Conservation (phyloP, 2,113 vertebrate species). For the Rhabdornis inornatus region DNA sequence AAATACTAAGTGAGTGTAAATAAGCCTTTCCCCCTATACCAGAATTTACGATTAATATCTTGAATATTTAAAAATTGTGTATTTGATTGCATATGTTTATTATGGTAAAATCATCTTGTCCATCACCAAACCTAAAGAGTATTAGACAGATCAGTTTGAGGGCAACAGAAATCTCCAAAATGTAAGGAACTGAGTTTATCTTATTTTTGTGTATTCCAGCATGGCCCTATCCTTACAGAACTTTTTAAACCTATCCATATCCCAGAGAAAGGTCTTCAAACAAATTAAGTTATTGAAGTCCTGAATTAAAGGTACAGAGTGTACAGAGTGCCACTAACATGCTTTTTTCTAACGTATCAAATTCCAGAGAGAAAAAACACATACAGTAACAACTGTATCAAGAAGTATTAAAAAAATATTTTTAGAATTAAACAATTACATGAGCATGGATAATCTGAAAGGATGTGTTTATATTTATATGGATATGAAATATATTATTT, state of each 20-base stretch:
- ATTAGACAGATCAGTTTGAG: not conserved
- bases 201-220: not conserved
- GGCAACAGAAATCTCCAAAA: not conserved
- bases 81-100: not conserved
- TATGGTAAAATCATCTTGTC: not conserved
- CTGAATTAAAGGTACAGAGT: not conserved
- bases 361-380: not conserved
- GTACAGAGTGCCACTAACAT: not conserved
- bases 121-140: not conserved
- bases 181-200: not conserved
- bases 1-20: not conserved
- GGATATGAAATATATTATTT: not conserved
- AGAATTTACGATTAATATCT: not conserved
- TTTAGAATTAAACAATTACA: not conserved
- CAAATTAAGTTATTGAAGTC: not conserved
- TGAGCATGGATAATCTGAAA: not conserved
- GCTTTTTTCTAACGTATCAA: not conserved
- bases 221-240: not conserved
- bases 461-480: not conserved
- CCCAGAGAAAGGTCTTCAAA: not conserved
- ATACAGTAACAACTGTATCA: not conserved
- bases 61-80: not conserved
- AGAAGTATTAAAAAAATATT: not conserved
- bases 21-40: accelerated
- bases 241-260: not conserved